Evolutionary conservation across 1,140 invertebrate genomes (phyloP).

Genomic region (Anthonomus grandis): DNA sequence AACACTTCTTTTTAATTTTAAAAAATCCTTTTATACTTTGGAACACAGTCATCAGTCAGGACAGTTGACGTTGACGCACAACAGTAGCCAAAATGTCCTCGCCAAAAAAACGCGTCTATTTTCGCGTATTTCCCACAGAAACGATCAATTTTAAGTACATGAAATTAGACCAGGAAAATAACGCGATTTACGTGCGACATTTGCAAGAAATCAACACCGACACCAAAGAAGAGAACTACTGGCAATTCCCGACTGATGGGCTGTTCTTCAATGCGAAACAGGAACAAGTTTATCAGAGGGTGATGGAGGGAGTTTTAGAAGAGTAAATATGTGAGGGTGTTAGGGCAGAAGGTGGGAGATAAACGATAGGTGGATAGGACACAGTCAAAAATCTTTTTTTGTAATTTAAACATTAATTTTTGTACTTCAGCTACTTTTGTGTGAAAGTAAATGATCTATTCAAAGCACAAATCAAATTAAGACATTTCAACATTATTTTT

Average conservation of each 20-base stretch:
- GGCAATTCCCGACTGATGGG: conserved; percentile 38
- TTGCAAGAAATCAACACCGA: conserved; percentile 32
- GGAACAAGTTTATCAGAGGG: conserved; percentile 25
- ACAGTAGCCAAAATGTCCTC: conserved; percentile 7
- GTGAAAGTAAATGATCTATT: no score
- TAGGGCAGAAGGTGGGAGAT: no score
- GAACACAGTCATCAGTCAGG: no score
- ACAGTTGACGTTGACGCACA: no score
- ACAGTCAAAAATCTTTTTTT: no score
- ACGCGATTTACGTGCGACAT: conserved; percentile 34
- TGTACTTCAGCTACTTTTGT: no score
- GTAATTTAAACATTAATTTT: background rate
- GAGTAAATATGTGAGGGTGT: conserved; percentile 30
- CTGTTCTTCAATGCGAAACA: conserved; percentile 36
- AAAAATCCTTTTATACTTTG: no score
- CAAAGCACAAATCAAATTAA: no score
- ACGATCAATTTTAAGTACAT: conserved; percentile 31
- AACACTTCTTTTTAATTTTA: no score
- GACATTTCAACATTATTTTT: no score
- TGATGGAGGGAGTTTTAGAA: conserved; percentile 30
- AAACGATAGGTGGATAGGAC: no score
- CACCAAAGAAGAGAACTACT: conserved; percentile 26
- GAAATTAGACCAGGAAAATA: conserved; percentile 31
- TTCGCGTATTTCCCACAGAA: conserved; percentile 33
- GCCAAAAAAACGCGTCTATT: conserved; percentile 32